Conservation (phyloP, 1,140 invertebrate genomes). For the Theocolax elegans region DNA sequence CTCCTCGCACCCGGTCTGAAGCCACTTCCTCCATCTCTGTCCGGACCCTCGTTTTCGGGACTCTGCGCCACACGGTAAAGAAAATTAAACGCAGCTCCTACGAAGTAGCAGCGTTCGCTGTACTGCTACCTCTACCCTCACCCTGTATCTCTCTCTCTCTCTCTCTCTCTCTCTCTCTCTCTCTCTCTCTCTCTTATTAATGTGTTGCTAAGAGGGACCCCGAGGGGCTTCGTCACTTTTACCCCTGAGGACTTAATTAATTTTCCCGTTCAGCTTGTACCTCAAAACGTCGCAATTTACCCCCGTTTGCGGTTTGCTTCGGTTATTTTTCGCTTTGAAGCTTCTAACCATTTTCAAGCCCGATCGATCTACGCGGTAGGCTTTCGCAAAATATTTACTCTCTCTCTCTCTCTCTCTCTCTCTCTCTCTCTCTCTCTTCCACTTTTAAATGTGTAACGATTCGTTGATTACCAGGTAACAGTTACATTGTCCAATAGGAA, state of each 20-base stretch:
- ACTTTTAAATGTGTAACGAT: no score
- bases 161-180: neutral
- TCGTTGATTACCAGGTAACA: no score
- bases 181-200: neutral
- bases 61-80: slow-evolving; percentile 41
- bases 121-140: no score
- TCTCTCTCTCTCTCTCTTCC: no score
- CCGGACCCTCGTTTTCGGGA: slow-evolving; percentile 51
- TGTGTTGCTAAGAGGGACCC: neutral
- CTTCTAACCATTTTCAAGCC: no score
- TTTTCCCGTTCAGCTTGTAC: slow-evolving; percentile 26
- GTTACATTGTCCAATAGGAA: no score
- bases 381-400: no score
- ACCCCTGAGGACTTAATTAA: slow-evolving; percentile 6
- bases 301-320: no score
- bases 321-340: no score
- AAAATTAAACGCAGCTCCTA: neutral
- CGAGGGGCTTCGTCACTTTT: neutral
- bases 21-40: slow-evolving; percentile 31
- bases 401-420: no score
- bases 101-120: neutral
- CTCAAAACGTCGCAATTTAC: no score
- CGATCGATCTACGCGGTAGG: no score
- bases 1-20: slow-evolving; percentile 40
- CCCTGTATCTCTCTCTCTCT: neutral